Conservation (phyloP, 92 coral and sea anemone species). For the Parazoanthus darwini region DNA sequence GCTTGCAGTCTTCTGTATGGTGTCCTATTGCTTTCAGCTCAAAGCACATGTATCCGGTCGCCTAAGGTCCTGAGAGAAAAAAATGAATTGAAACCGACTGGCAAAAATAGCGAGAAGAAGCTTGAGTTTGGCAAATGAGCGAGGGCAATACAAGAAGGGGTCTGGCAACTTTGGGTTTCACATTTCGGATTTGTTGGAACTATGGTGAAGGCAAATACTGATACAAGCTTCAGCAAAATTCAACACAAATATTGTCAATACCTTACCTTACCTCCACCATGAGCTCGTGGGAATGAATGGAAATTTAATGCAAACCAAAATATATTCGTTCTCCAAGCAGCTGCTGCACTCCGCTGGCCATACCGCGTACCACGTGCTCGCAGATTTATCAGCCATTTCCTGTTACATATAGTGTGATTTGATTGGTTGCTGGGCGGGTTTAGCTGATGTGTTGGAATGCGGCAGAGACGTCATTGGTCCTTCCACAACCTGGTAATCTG, state of each 20-base stretch:
- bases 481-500: conserved; percentile 17
- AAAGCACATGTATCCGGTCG: conserved; percentile 37
- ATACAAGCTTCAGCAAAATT: not conserved
- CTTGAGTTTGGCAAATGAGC: conserved; percentile 7
- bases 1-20: conserved; percentile 1
- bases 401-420: conserved; percentile 40
- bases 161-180: not conserved
- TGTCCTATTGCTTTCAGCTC: conserved; percentile 16
- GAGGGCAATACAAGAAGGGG: not conserved
- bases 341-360: conserved; percentile 42
- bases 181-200: too few relatives aligned
- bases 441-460: conserved; percentile 79
- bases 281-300: conserved; percentile 33
- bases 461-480: conserved; percentile 61
- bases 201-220: not conserved
- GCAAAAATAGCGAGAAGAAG: conserved; percentile 8
- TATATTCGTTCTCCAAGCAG: not conserved
- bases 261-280: conserved; percentile 21
- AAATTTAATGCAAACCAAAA: conserved; percentile 43
- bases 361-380: conserved; percentile 42
- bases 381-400: conserved; percentile 59
- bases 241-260: not conserved
- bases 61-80: conserved; percentile 34
- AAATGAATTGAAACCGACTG: conserved; percentile 31
- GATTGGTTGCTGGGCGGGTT: conserved; percentile 93